These are phyloP conservation scores for Trichopoda pennipes DNA, from an alignment of 2,888 invertebrate species.

Conservation along the genomic window DNA sequence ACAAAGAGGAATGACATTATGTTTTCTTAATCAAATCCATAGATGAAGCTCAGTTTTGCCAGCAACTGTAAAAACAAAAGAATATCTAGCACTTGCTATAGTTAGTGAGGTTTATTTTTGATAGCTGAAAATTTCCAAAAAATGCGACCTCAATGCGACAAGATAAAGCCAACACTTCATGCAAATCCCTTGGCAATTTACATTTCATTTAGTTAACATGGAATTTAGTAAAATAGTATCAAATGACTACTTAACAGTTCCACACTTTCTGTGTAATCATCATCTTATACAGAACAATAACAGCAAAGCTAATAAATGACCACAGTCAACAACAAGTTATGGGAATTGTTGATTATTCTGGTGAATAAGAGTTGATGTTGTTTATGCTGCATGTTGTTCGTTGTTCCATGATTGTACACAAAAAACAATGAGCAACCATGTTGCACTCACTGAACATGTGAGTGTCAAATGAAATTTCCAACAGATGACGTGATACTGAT, in stretches of 20 bases:
- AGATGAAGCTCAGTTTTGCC: too few species aligned
- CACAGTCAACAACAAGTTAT: constrained; percentile 60
- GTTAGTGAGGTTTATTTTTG: too few species aligned
- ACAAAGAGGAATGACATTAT: too few species aligned
- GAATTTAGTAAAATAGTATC: constrained; percentile 43
- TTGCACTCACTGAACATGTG: constrained; percentile 18
- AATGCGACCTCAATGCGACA: too few species aligned
- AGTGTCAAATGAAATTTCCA: constrained; percentile 53
- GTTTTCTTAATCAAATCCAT: too few species aligned
- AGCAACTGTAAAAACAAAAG: too few species aligned
- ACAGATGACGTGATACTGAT: constrained; percentile 69
- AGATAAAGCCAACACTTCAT: too few species aligned
- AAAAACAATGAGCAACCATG: constrained; percentile 12
- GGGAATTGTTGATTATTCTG: constrained; percentile 59
- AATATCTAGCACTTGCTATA: too few species aligned
- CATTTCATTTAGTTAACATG: not conserved
- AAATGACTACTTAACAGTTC: constrained; percentile 51
- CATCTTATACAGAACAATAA: constrained; percentile 17
- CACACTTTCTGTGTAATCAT: constrained; percentile 47
- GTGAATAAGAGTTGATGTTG: constrained; percentile 51
- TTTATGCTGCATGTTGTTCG: constrained; percentile 47
- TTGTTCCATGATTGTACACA: not conserved
- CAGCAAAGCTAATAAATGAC: constrained; percentile 13
- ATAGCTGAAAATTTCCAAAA: too few species aligned
- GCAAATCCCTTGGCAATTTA: not conserved